Percentiles rank a stretch among this genome's conserved stretches.
Evolutionary conservation across 2,797 vertebrate genomes (phyloP).

Genomic region (Spinibarbus caldwelli): DNA sequence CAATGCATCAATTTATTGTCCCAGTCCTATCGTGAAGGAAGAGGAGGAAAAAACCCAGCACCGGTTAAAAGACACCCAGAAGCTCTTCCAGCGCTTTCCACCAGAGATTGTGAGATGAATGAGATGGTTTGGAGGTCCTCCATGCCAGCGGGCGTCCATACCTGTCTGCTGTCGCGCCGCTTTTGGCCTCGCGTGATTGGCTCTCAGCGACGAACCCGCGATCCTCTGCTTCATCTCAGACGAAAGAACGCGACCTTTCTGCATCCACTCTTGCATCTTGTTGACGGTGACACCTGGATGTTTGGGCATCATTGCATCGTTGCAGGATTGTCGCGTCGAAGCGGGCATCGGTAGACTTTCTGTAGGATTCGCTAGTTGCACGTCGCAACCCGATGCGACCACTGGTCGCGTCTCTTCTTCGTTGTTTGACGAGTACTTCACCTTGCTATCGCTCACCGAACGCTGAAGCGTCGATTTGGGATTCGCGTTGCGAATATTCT

Average conservation of each 20-base stretch:
- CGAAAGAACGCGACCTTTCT: conserved; percentile 87
- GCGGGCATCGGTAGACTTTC: not conserved
- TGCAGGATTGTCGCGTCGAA: not conserved
- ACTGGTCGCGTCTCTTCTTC: not conserved
- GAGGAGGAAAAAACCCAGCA: conserved; percentile 72
- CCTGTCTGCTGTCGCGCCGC: conserved; percentile 75
- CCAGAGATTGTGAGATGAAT: conserved; percentile 46
- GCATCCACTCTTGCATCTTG: conserved; percentile 96
- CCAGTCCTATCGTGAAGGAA: conserved; percentile 71
- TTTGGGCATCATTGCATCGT: conserved; percentile 54
- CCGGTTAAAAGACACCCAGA: conserved; percentile 69
- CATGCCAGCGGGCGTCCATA: conserved; percentile 73
- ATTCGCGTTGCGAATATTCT: conserved; percentile 58
- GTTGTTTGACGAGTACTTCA: conserved; percentile 64
- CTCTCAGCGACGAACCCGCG: conserved; percentile 68
- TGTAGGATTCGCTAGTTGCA: not conserved
- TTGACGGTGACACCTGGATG: conserved; percentile 86
- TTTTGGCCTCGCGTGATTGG: conserved; percentile 27
- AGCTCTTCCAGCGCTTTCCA: conserved; percentile 38
- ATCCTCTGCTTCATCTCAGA: conserved; percentile 88
- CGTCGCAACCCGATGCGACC: not conserved
- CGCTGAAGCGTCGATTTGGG: conserved; percentile 66
- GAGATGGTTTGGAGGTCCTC: conserved; percentile 64
- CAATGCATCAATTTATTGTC: too few species aligned
- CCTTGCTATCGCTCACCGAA: conserved; percentile 76